Evolutionary conservation across 2,888 invertebrate species (phyloP), one percentile per base, ranked within the genome.

Genomic region (Dione juno): DNA sequence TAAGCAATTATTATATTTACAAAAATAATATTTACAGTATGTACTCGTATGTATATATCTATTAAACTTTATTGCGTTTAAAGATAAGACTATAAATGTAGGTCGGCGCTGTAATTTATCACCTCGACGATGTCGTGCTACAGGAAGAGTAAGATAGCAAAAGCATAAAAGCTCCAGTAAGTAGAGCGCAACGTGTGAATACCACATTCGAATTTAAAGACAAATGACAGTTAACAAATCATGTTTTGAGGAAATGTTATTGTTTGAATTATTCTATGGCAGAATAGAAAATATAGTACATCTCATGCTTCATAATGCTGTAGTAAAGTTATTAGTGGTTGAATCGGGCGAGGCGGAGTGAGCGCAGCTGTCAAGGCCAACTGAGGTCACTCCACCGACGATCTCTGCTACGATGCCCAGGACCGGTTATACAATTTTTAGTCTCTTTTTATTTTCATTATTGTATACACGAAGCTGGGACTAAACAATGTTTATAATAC

Each of bases 361-460:
- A 88, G 85, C 90, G 88, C 92, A 89, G 91, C 92, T 92, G 92
- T 92, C 92, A 92, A 93, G 92, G 92, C 92, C 92, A 93, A 89
- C 84, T 81, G 92, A 90, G 92, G 92, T 93, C 92, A 93, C 84
- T 93, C 90, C 91, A 83, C 92, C 91, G 89, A 88, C 90, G 90
- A 89, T 89, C 90, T 89, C 89, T 85, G 88, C 89, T 88, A 87
- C 88, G 88, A 86, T 89, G 85, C 88, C 86, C 83, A 85, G 77
- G 90, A 92, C 92, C 92, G 92, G 93, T 92, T 92, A 88, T 88
- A 91, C 88, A 87, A 92, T 91, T 92, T 92, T 93, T 90, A 90
- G 89, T 89, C 85, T 88, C 88, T 91, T 92, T 91, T 92, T 92
- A 91, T 92, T 93, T 92, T 92, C 92, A 90, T 93, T 93, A 92